Conservation (phyloP, 2,888 invertebrate genomes). For the Latrodectus elegans region DNA sequence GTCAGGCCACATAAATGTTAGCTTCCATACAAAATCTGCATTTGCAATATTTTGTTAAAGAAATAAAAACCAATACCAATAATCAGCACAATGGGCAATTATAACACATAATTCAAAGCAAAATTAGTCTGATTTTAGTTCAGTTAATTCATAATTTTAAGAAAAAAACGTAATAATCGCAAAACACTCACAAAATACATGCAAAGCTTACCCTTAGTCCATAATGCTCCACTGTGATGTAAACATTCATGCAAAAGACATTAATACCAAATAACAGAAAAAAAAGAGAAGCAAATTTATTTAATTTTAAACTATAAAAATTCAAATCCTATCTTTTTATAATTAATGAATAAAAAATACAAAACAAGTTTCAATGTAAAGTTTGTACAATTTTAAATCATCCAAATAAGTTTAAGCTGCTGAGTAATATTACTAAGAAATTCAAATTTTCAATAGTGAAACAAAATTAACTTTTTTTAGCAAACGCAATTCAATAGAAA, state of each 20-base stretch:
- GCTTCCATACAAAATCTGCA: not conserved
- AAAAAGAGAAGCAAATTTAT: not conserved
- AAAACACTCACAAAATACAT: not conserved
- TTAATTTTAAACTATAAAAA: not conserved
- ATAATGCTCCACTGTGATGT: not conserved
- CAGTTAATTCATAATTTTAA: constrained; percentile 9
- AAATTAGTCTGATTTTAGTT: constrained; percentile 26
- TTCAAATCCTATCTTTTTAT: not conserved
- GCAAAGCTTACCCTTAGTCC: not conserved
- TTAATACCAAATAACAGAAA: not conserved
- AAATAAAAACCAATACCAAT: not conserved
- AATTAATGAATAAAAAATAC: not conserved
- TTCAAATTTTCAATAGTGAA: no score
- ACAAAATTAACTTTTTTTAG: no score
- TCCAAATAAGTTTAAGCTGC: no score
- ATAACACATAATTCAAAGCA: not conserved
- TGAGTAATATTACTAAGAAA: no score
- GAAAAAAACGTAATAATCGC: not conserved
- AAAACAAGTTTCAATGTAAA: not conserved
- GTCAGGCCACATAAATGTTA: no score
- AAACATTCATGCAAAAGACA: not conserved
- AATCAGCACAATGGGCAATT: not conserved
- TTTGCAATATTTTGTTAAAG: not conserved
- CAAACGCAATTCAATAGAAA: no score
- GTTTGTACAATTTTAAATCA: no score